These are phyloP conservation scores for Nansenia antarctica DNA, from an alignment of 2,113 vertebrate genomes.

Conservation along the genomic window DNA sequence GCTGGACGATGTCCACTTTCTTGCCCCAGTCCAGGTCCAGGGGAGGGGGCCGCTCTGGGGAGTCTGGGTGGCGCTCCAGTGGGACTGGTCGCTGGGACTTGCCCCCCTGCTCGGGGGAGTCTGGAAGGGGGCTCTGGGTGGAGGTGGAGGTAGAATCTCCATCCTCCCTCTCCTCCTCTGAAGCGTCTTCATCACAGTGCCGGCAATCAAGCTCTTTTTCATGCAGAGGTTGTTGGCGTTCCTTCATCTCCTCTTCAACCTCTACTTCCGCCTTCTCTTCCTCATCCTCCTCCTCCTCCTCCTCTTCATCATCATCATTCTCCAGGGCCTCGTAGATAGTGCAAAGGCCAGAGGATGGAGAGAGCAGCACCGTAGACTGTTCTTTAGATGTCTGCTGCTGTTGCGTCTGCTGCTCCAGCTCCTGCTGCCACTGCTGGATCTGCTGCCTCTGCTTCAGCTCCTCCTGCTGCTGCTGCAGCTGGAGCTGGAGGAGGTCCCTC, in stretches of 20 bases:
- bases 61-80: conserved; percentile 7
- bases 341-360: conserved; percentile 70
- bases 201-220: not conserved
- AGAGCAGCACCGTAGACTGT: conserved; percentile 42
- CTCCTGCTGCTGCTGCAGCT: conserved; percentile 66
- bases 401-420: conserved; percentile 44
- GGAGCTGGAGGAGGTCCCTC: conserved; percentile 51
- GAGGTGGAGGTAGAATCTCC: conserved; percentile 7
- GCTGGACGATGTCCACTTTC: conserved; percentile 85
- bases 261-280: not conserved
- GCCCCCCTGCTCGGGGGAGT: conserved; percentile 30
- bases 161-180: not conserved
- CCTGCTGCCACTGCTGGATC: conserved; percentile 70
- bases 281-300: conserved; percentile 19
- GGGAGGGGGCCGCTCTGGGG: conserved; percentile 42
- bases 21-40: conserved; percentile 75
- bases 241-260: not conserved
- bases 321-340: conserved; percentile 78
- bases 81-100: not conserved
- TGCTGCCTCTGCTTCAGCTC: conserved; percentile 72
- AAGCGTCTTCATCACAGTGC: not conserved
- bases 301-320: conserved; percentile 61
- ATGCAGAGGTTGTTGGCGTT: not conserved
- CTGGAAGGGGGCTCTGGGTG: conserved; percentile 19
- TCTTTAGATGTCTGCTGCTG: conserved; percentile 45